Base-by-base conservation (phyloP, 2,797 vertebrate genomes). In the Apogon hyalosoma region DNA sequence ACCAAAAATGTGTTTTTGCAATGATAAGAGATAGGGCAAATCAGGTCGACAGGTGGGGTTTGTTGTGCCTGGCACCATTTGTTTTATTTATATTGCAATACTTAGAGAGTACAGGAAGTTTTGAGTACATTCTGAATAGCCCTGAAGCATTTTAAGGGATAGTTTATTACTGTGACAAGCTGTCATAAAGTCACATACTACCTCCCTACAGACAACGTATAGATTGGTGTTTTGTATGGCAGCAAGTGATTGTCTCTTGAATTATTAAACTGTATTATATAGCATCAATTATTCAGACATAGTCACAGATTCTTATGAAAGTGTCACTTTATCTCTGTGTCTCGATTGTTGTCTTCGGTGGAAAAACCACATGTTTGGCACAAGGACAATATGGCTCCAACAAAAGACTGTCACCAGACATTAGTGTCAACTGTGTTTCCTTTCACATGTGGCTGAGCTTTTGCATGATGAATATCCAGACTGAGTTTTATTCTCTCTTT, bases 91-190 rank as follows among this genome's bases (percentile, higher is more conserved):
- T 63, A 65, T 36, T 24, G 65, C 62, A 73, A 28, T 78, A 90
- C 80, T 73, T 89, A 88, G 83, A 91, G 81, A 85, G 78, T 85
- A 80, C 83, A 74, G 85, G 88, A 90, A 87, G 82, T 90, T 61
- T 69, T 40, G 7, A 69, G 72, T 66, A 45, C 53, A 67, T 46
- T 51, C 14, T 42, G 1, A 63, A 16, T 75, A 69, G 65, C 72
- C 52, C 33, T 49, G 47, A 50, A 41, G 19, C 66, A 70, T 65
- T 41, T 79, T 28, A 38, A 42, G 31, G 67, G 31, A 75, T 11
- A 42, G 31, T 11, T 51, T 41, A 8, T 14, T 7, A 49, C 24
- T 52, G 36, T 39, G 13, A 62, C 15, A 70, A 56, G 43, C 2
- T 15, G n/a, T 4, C 11, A 11, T 40, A 31, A 63, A 43, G 13